These are phyloP conservation scores for Marronus borbonicus DNA, from an alignment of 2,888 invertebrate species.

Conservation along the genomic window DNA sequence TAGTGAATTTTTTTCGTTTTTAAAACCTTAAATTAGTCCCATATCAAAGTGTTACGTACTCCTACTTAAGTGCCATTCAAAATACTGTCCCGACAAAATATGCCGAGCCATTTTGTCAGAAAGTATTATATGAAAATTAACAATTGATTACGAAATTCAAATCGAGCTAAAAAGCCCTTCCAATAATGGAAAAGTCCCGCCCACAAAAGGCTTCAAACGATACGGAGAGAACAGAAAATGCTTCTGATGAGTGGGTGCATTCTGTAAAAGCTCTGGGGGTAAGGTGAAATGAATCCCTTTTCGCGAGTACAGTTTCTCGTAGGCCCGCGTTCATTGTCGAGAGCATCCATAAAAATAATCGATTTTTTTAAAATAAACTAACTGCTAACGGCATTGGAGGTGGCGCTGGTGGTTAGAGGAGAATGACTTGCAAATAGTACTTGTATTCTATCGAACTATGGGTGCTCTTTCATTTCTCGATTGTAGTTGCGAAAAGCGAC, in stretches of 20 bases:
- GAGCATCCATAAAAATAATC: constrained; percentile 36
- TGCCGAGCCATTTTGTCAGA: neutral
- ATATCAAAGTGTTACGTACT: no score
- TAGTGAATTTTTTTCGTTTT: no score
- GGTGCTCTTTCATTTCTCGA: constrained; percentile 8
- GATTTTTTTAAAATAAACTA: constrained; percentile 17
- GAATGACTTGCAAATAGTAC: constrained; percentile 14
- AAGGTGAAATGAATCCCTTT: constrained; percentile 35
- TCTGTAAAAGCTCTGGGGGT: constrained; percentile 19
- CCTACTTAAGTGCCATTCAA: no score
- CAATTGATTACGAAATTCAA: neutral
- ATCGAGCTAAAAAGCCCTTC: neutral
- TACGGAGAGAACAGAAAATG: constrained; percentile 13
- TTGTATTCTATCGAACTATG: constrained; percentile 4
- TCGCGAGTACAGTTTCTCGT: constrained; percentile 13
- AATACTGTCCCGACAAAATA: no score
- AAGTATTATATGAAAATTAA: neutral
- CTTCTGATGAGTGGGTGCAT: constrained; percentile 15
- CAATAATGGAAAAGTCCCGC: neutral
- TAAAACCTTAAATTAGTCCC: no score
- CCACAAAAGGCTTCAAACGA: constrained; percentile 24
- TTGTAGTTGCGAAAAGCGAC: constrained; percentile 8
- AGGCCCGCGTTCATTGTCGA: constrained; percentile 21
- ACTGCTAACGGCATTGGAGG: neutral
- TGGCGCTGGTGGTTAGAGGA: neutral